Percentiles rank a stretch among this genome's conserved stretches.
phyloP scores from a whole-genome alignment of 2,888 invertebrate species.

The Cryptophagus acutangulus region DNA sequence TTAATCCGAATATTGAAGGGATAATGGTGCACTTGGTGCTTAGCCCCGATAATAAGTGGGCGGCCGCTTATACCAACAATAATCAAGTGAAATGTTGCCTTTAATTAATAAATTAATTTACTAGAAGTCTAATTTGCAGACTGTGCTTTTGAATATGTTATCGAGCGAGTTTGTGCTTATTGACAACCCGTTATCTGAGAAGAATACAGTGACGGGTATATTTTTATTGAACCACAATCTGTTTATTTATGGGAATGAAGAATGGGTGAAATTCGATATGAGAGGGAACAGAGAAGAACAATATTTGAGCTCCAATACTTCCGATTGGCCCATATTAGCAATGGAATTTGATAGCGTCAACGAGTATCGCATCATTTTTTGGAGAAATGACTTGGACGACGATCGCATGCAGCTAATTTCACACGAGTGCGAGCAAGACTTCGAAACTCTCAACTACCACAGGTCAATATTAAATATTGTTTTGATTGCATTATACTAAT shows the following conservation, averaged over 20 bases:
- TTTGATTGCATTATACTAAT: conserved; percentile 1
- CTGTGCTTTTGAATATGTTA: conserved; percentile 83
- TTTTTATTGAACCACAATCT: conserved; percentile 64
- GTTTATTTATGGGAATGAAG: conserved; percentile 70
- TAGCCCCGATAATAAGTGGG: conserved; percentile 93
- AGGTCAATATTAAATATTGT: conserved; percentile 17
- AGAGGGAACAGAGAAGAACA: conserved; percentile 66
- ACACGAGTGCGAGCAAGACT: conserved; percentile 22
- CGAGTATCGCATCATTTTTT: conserved; percentile 69
- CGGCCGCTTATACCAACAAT: conserved; percentile 92
- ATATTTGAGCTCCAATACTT: conserved; percentile 54
- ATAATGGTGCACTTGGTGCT: conserved; percentile 92
- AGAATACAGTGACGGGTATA: conserved; percentile 60
- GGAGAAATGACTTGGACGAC: conserved; percentile 78
- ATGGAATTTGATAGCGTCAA: conserved; percentile 68
- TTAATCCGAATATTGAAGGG: conserved; percentile 90
- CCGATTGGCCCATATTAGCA: conserved; percentile 69
- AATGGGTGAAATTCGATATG: conserved; percentile 75
- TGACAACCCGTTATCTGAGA: conserved; percentile 75
- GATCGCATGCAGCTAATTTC: conserved; percentile 55
- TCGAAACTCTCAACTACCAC: conserved; percentile 29
- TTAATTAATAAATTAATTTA: neutral
- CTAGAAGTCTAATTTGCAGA: conserved; percentile 50
- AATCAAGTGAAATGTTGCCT: conserved; percentile 58
- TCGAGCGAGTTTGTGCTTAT: conserved; percentile 89